phyloP scores from a whole-genome alignment of 1,140 invertebrate species.

The Drosophila jambulina region DNA sequence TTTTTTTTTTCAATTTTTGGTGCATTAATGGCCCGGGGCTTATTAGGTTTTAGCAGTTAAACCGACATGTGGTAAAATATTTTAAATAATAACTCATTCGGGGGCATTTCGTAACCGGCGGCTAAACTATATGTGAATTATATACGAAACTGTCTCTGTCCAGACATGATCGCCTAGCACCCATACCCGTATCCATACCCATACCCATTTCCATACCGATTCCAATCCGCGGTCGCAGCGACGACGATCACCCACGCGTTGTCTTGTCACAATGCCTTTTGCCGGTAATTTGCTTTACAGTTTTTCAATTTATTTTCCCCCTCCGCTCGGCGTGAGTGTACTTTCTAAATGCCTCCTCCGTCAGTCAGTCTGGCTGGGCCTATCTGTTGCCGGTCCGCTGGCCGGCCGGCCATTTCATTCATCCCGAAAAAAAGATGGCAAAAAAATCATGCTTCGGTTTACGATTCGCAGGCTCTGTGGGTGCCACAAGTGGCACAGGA shows the following conservation, averaged over 20 bases:
- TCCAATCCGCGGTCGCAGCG: conserved; percentile 30
- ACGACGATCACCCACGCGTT: conserved; percentile 63
- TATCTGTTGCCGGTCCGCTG: conserved; percentile 65
- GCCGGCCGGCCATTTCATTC: conserved; percentile 46
- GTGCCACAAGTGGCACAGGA: conserved; percentile 25
- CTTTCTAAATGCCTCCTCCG: conserved; percentile 77
- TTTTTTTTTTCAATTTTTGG: background rate
- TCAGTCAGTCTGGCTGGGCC: conserved; percentile 39
- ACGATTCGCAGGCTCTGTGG: conserved; percentile 61
- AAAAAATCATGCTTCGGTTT: conserved; percentile 54
- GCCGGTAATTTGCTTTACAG: conserved; percentile 81
- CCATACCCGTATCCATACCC: conserved; percentile 8
- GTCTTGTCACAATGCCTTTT: conserved; percentile 83
- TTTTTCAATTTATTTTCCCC: conserved; percentile 81
- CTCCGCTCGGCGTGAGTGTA: conserved; percentile 53
- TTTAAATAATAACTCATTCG: conserved; percentile 47
- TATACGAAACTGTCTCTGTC: conserved; percentile 52
- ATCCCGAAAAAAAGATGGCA: conserved; percentile 21
- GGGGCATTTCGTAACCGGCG: conserved; percentile 26
- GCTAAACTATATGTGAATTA: conserved; percentile 44
- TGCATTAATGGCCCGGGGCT: conserved; percentile 6
- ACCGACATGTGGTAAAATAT: conserved; percentile 43
- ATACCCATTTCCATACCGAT: conserved; percentile 20
- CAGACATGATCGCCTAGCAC: conserved; percentile 28
- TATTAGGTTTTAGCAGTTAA: conserved; percentile 46